Base-by-base conservation (phyloP, 2,888 invertebrate genomes). In the Amphipoea oculea region DNA sequence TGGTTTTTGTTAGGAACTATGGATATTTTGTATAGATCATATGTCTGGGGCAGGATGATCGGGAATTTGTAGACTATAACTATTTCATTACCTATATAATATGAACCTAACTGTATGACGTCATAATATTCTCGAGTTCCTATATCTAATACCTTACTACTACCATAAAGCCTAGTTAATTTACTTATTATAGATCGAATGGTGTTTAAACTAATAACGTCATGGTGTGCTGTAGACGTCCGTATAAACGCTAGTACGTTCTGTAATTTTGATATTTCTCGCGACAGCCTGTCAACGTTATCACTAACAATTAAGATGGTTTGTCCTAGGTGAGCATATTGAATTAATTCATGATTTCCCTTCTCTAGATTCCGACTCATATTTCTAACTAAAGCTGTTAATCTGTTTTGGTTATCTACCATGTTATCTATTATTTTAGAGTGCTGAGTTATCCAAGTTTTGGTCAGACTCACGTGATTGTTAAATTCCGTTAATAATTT, bases 41-140 rank as follows among this genome's bases (percentile, higher is more conserved):
- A 60, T 23, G 7, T 14, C 6, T 63, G 63, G 20, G 73, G 36
- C 14, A 73, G 4, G 7, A 63, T 63, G 6, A 73, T 36, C 7
- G 73, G 73, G 12, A 73, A 45, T 17, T 73, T 73, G 23, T 63
- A 65, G 17, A 73, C 73, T 23, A 73, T 73, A 7, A 65, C 36
- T 73, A 73, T 51, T 20, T 63, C 62, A 14, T 73, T 65, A 20
- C 45, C 36, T 20, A 48, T 4, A 36, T 73, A 73, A 45, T 73
- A 73, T 29, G 72, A 73, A 5, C 63, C 51, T 65, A 73, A 23
- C 0, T 65, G 48, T 36, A 63, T 65, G 2, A 73, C 7, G 29
- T 73, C 73, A 23, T 63, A 65, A 63, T 65, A 73, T 12, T 65
- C 70, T 70, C 70, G 7, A 7, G 36, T 14, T 70, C 57, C 70